Evolutionary conservation across 2,113 vertebrate genomes (phyloP).

Genomic region (Tachycineta bicolor): DNA sequence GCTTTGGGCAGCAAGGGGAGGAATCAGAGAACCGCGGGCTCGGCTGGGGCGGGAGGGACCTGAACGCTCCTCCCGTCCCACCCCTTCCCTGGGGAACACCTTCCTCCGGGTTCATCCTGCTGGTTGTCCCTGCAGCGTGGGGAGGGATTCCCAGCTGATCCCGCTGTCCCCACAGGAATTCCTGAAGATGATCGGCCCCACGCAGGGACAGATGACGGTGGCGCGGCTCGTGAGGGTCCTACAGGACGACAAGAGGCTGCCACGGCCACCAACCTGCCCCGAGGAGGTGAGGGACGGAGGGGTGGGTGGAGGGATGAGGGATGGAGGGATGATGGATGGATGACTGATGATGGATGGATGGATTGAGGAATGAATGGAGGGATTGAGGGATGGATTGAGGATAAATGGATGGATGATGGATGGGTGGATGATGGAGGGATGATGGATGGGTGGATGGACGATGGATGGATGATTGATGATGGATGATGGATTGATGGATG

Average conservation of each 20-base stretch:
- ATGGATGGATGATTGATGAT: too few species aligned
- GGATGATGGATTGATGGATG: too few species aligned
- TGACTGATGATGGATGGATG: neutral
- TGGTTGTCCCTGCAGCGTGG: accelerated
- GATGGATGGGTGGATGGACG: too few species aligned
- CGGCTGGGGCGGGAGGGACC: neutral
- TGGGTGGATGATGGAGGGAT: too few species aligned
- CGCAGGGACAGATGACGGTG: slow-evolving; percentile 95
- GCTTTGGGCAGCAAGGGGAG: neutral
- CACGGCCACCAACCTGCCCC: slow-evolving; percentile 81
- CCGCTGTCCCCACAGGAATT: slow-evolving; percentile 80
- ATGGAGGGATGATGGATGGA: neutral
- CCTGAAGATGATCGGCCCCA: slow-evolving; percentile 88
- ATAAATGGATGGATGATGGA: too few species aligned
- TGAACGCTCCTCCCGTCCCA: accelerated
- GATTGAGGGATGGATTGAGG: too few species aligned
- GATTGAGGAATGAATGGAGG: neutral
- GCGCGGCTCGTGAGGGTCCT: slow-evolving; percentile 85
- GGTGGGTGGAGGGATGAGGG: neutral
- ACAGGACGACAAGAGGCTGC: slow-evolving; percentile 85
- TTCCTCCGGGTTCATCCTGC: neutral
- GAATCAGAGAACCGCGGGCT: accelerated
- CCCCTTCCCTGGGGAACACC: neutral
- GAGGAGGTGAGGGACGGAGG: slow-evolving; percentile 73
- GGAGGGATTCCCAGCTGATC: neutral